Evolutionary conservation across 2,797 vertebrate species (phyloP).

Genomic region (Poeciliopsis gracilis): DNA sequence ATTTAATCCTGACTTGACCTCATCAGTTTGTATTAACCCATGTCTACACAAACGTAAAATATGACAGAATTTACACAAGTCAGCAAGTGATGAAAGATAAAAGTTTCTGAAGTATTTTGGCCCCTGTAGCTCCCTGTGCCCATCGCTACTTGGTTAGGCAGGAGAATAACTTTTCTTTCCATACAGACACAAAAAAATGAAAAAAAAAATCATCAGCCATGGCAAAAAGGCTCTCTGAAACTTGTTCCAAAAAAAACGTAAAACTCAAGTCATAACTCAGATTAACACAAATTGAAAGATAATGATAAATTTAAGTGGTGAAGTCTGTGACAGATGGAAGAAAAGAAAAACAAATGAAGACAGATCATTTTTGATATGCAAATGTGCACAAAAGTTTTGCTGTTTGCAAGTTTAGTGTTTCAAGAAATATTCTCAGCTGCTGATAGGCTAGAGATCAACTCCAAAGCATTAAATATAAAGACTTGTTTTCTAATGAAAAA

Average conservation of each 20-base stretch:
- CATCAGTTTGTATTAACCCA: background rate
- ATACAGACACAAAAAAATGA: background rate
- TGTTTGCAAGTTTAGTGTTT: background rate
- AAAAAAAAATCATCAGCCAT: background rate
- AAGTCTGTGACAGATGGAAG: background rate
- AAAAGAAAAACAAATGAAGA: background rate
- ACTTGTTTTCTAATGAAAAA: background rate
- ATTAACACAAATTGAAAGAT: background rate
- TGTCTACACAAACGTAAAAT: background rate
- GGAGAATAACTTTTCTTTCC: background rate
- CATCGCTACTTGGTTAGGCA: background rate
- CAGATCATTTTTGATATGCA: background rate
- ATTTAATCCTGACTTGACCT: background rate
- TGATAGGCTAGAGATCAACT: background rate
- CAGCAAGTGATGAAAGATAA: background rate
- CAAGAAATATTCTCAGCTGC: background rate
- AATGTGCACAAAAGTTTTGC: background rate
- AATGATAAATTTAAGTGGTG: background rate
- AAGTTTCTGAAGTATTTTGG: background rate
- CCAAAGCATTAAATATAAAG: background rate
- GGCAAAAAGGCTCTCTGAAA: background rate
- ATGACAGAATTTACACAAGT: background rate
- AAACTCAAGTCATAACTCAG: background rate
- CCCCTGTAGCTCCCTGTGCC: background rate
- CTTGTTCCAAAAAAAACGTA: background rate